Evolutionary conservation across 2,888 invertebrate genomes (phyloP).

Genomic region (Netelia inedita): DNA sequence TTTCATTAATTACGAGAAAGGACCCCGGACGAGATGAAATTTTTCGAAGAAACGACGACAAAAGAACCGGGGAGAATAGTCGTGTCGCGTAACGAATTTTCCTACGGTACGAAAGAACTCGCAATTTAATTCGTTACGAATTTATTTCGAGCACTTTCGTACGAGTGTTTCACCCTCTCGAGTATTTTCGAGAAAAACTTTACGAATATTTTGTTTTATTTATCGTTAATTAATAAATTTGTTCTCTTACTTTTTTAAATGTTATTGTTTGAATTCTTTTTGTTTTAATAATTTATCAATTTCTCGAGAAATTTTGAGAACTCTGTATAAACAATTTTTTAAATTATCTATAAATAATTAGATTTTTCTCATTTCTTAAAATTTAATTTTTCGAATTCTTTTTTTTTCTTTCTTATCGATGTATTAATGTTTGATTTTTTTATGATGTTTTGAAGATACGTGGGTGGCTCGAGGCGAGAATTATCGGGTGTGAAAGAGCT

Average conservation of each 20-base stretch:
- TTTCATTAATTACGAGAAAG: constrained; percentile 35
- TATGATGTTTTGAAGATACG: constrained; percentile 75
- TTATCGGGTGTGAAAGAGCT: constrained; percentile 82
- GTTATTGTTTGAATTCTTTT: background rate
- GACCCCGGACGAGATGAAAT: background rate
- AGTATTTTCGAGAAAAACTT: background rate
- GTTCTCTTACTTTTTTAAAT: background rate
- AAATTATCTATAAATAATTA: background rate
- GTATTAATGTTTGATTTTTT: constrained; percentile 13
- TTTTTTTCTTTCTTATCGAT: too few species aligned
- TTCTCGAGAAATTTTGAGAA: background rate
- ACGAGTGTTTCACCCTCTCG: background rate
- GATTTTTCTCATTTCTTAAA: constrained; percentile 1
- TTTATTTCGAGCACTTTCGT: constrained; percentile 8
- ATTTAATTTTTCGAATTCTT: constrained; percentile 10
- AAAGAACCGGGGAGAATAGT: background rate
- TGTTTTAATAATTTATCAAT: background rate
- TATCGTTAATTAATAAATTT: background rate
- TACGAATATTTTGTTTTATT: background rate
- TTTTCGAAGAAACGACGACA: constrained; percentile 4
- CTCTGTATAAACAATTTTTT: background rate
- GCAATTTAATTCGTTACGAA: constrained; percentile 15
- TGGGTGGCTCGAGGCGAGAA: constrained; percentile 80
- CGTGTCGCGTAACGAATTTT: constrained; percentile 18
- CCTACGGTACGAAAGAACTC: constrained; percentile 19